Evolutionary conservation across 1,140 invertebrate species (phyloP), one percentile per base, ranked within the genome.

Genomic region (Acarapis woodi): DNA sequence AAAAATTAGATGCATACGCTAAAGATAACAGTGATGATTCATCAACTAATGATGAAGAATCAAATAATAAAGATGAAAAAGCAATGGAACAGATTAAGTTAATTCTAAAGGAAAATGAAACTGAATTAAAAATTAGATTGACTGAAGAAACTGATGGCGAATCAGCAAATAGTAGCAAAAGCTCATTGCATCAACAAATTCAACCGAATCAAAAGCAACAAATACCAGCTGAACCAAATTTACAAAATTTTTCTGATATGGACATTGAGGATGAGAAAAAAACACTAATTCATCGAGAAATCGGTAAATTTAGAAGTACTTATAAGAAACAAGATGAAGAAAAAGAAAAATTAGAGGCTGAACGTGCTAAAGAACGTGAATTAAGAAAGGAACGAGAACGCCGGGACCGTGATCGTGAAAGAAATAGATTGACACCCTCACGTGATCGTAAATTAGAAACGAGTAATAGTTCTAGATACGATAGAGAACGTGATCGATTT

Each of bases 291-390:
- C 83, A 80, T 47, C 65, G 63, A 45, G 87, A 94, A 64, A 94
- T 94, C 57, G 78, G 78, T 44, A 87, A 83, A 58, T 94, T 94
- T 59, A 66, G 87, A 38, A 83, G 90, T 63, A 76, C 79, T 41
- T 85, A 87, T 72, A 87, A 85, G 74, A 79, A 83, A 70, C 66
- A 54, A 46, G 21, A 32, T 12, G 20, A 32, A 16, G 16, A 16
- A 32, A 16, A 32, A 32, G 16, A 16, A 32, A 8, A 32, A 18
- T 14, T 10, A 2, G n/a, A n/a, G 6, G 6, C 6, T 26, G 25
- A 26, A n/a, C 6, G 25, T 19, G 20, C 12, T n/a, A 12, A 18
- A 14, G 32, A 21, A 14, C 32, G 20, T 10, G 20, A 8, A 4
- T 35, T 14, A 23, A 9, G 14, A 24, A 23, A 24, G 20, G 25